A percentile compares a stretch with the other conserved stretches of the same genome.
These are phyloP conservation scores for Lytechinus variegatus DNA, from an alignment of 35 echinoderm and acorn worm genomes.

Conservation along the genomic window DNA sequence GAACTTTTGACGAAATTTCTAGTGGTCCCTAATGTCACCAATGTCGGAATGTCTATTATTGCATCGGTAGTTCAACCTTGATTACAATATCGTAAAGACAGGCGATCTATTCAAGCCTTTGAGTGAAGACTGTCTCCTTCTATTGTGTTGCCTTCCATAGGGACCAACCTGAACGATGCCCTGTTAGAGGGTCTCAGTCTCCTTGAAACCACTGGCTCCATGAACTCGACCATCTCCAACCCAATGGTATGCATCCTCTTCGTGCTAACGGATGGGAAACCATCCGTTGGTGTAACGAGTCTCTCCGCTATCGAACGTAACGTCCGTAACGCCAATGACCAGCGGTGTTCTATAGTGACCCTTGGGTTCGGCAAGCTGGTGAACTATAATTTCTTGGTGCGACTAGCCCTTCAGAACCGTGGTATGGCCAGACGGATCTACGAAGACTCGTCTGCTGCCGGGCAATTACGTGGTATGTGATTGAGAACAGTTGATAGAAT, in stretches of 20 bases:
- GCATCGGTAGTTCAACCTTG: background rate
- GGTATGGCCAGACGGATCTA: slow-evolving; percentile 93
- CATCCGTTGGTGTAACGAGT: slow-evolving; percentile 75
- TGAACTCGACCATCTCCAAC: slow-evolving; percentile 56
- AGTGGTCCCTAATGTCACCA: too few species aligned
- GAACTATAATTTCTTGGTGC: slow-evolving; percentile 86
- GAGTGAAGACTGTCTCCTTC: background rate
- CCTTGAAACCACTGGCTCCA: slow-evolving; percentile 68
- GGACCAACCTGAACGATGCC: slow-evolving; percentile 93
- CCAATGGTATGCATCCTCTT: slow-evolving; percentile 90
- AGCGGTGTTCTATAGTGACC: slow-evolving; percentile 80
- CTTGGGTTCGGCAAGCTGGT: slow-evolving; percentile 82
- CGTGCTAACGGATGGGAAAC: slow-evolving; percentile 86
- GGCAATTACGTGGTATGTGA: slow-evolving; percentile 65
- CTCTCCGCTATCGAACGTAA: slow-evolving; percentile 73
- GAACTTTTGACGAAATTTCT: too few species aligned
- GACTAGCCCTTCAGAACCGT: slow-evolving; percentile 85
- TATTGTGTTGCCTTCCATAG: slow-evolving; percentile 42
- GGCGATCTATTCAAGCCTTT: background rate
- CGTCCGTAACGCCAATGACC: slow-evolving; percentile 65
- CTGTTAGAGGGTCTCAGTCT: slow-evolving; percentile 74
- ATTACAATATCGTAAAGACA: background rate
- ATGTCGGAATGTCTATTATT: too few species aligned
- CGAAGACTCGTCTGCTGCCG: slow-evolving; percentile 65
- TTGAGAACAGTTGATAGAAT: too few species aligned